Percentiles rank a stretch among this genome's conserved stretches.
phyloP scores from a whole-genome alignment of 64 coral and sea anemone species.

The Platygyra sinensis region DNA sequence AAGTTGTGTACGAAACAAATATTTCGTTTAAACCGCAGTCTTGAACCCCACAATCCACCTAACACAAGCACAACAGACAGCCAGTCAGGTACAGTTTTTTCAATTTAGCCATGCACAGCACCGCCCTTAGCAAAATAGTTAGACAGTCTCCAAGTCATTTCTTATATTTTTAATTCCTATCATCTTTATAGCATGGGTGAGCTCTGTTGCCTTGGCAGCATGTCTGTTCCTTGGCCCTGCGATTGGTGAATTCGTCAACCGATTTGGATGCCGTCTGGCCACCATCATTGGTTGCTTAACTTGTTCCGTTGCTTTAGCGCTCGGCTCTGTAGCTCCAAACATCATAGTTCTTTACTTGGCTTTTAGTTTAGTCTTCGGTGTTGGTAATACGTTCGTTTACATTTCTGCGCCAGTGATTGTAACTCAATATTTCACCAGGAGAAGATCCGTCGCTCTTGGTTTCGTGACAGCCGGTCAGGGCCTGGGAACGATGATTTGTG shows the following conservation, averaged over 20 bases:
- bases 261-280: constrained; percentile 8
- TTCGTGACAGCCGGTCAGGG: constrained; percentile 15
- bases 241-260: constrained; percentile 9
- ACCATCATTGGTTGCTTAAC: not conserved
- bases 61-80: too few species aligned
- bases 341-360: not conserved
- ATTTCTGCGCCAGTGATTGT: not conserved
- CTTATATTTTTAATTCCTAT: not conserved
- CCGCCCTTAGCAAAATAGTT: not conserved
- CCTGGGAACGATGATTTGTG: constrained; percentile 28
- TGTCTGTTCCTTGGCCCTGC: not conserved
- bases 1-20: too few species aligned
- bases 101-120: too few species aligned
- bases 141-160: not conserved
- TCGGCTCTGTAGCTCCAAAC: constrained; percentile 10
- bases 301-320: not conserved
- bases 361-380: constrained; percentile 18
- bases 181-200: constrained; percentile 16
- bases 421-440: not conserved
- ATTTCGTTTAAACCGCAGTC: too few species aligned
- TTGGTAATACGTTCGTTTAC: constrained; percentile 8
- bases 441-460: constrained; percentile 17
- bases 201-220: constrained; percentile 5
- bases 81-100: too few species aligned
- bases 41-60: too few species aligned